Base-by-base conservation (phyloP, 2,888 invertebrate genomes). In the Drosophila robusta region DNA sequence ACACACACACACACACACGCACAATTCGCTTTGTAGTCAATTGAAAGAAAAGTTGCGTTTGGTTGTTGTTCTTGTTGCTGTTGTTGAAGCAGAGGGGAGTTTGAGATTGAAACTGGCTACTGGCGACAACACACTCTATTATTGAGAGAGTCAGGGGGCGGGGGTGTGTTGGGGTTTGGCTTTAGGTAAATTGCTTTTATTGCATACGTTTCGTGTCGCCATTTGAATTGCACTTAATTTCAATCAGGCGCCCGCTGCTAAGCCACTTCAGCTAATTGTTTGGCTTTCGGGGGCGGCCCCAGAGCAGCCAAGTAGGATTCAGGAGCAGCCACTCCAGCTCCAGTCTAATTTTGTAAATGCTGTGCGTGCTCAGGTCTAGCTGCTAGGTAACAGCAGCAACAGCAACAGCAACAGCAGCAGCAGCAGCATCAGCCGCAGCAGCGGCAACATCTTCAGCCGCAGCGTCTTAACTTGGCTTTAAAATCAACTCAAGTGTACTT, bases 151-250 rank as follows among this genome's bases (percentile, higher is more conserved):
- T 14, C 22, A 24, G 36, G 2, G 11, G 18, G 12, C 49, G 18
- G 1, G 3, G 22, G 29, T n/a, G n/a, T n/a, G n/a, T 8, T 6
- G 22, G 14, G 52, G 9, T 29, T 38, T 42, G 76, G 85, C 77
- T 82, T 77, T 82, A 75, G 76, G 82, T 85, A 82, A 84, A 84
- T 84, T 84, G 84, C 84, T 86, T 86, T 84, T 83, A 84, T 86
- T 86, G 84, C 87, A 83, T 80, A 77, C 84, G 74, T 75, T 80
- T 78, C 81, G 87, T 86, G 84, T 79, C 77, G 82, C 75, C 82
- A 79, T 83, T 84, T 84, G 84, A 84, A 83, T 86, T 84, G 80
- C 84, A 84, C 87, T 84, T 83, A 84, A 84, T 84, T 84, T 81
- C 84, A 86, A 84, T 84, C 87, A 86, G 84, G 46, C 84, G 84